Evolutionary conservation across 2,797 vertebrate species (phyloP).

Genomic region (Sebastes melanostomus): DNA sequence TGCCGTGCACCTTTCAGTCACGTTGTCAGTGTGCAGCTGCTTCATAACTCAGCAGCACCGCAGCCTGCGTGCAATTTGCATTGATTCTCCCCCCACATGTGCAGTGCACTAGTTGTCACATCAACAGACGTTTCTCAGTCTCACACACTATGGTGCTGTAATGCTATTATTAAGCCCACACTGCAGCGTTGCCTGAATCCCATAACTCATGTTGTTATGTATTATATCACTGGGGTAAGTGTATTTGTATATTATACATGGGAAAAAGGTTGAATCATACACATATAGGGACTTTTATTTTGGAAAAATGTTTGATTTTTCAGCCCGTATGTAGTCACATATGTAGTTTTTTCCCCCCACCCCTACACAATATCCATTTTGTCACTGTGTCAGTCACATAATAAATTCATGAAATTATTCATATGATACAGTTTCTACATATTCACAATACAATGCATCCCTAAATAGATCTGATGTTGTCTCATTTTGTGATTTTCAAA

Average conservation of each 20-base stretch:
- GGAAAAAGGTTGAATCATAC: too few relatives aligned
- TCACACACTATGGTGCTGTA: background rate
- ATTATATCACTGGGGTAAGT: too few relatives aligned
- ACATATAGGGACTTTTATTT: too few relatives aligned
- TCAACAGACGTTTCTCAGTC: background rate
- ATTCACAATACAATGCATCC: background rate
- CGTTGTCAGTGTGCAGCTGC: background rate
- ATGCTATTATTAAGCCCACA: background rate
- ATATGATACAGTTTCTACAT: background rate
- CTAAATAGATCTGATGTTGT: background rate
- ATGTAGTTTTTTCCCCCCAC: too few relatives aligned
- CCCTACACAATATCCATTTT: background rate
- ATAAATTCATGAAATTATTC: background rate
- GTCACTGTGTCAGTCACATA: background rate
- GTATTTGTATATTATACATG: too few relatives aligned
- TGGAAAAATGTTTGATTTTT: too few relatives aligned
- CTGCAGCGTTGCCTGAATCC: background rate
- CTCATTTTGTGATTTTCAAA: background rate
- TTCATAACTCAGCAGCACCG: background rate
- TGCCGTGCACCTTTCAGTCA: background rate
- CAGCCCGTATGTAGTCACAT: too few relatives aligned
- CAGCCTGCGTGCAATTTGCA: background rate
- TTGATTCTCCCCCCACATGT: background rate
- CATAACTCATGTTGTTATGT: background rate
- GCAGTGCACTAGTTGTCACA: background rate